These are phyloP conservation scores for Choristoneura rosaceana DNA, from an alignment of 2,888 invertebrate genomes.

Conservation along the genomic window DNA sequence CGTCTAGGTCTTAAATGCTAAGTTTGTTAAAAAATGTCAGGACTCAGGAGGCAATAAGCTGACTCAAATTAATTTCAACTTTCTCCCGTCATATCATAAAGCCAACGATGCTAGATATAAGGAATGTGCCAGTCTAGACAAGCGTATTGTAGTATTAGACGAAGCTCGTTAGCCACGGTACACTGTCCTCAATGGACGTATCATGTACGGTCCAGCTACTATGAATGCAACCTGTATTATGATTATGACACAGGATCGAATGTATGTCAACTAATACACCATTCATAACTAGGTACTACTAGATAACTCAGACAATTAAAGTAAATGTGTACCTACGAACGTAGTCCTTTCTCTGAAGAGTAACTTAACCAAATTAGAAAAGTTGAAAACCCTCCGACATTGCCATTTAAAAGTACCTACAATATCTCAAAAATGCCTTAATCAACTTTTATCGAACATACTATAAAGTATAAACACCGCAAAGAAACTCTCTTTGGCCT, in stretches of 20 bases:
- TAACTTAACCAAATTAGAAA: background rate
- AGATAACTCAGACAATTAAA: background rate
- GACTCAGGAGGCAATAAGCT: no score
- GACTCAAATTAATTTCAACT: background rate
- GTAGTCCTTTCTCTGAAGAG: background rate
- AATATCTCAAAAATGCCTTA: no score
- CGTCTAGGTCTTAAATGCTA: no score
- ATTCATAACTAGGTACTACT: background rate
- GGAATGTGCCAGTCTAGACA: slow-evolving; percentile 35
- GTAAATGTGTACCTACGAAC: background rate
- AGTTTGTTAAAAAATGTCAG: no score
- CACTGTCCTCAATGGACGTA: slow-evolving; percentile 29
- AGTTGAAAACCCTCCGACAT: no score
- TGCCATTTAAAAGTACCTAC: no score
- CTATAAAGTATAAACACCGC: no score
- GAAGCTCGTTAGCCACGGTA: slow-evolving; percentile 34
- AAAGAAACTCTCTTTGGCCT: no score
- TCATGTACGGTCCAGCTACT: slow-evolving; percentile 36
- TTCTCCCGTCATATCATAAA: background rate
- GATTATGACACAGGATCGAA: slow-evolving; percentile 1
- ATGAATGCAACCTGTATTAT: slow-evolving; percentile 22
- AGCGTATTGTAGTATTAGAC: slow-evolving; percentile 34
- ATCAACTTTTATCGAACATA: no score
- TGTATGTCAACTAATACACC: background rate
- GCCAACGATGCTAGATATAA: slow-evolving; percentile 4